Base-by-base conservation (phyloP, 1,140 invertebrate species). In the Aphelinus atriplicis region DNA sequence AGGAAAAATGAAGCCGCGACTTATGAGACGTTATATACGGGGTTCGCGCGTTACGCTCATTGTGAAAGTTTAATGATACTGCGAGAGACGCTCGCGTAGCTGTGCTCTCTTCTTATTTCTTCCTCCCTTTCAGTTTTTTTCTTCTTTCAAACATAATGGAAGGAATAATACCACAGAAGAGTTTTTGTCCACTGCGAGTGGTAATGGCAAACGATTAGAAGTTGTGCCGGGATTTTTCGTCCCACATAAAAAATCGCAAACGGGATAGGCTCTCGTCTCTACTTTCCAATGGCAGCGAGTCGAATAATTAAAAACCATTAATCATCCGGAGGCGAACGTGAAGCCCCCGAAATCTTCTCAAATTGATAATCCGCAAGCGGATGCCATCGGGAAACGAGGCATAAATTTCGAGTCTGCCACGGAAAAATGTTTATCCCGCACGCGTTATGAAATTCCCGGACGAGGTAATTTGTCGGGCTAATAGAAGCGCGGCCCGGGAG, bases 391-490 rank as follows among this genome's bases (percentile, higher is more conserved):
- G 7, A 55, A 64, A 42, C 50, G 26, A 48, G 43, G 61, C 50
- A 64, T 71, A 64, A 71, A 71, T 71, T 71, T 64, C 42, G 7
- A 2, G 26, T 26, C 10, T 46, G 3, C 48, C n/a, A 50, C 48
- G 50, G 48, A 64, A 64, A 71, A 71, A 71, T 71, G 45, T 71
- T 71, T 71, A 71, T 71, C 70, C 26, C 26, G 26, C 26, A 51
- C 50, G 48, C 65, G 53, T 61, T 74, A 74, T 74, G 64, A 74
- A 74, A 68, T 74, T 74, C 65, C 58, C 65, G 45, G 68, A 73
- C 64, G 57, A 53, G 57, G 58, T 68, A 74, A 68, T 74, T 74
- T 67, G 65, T 66, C 55, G 47, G 53, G 42, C 65, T 53, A 74
- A 74, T 74, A 74, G 68, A 68, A 74, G 26, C 57, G 60, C 56